Percentiles rank a stretch among this genome's conserved stretches.
These are phyloP conservation scores for fruit fly (Drosophila melanogaster) DNA, from an alignment of 1,140 invertebrate species.

Conservation along the genomic window DNA sequence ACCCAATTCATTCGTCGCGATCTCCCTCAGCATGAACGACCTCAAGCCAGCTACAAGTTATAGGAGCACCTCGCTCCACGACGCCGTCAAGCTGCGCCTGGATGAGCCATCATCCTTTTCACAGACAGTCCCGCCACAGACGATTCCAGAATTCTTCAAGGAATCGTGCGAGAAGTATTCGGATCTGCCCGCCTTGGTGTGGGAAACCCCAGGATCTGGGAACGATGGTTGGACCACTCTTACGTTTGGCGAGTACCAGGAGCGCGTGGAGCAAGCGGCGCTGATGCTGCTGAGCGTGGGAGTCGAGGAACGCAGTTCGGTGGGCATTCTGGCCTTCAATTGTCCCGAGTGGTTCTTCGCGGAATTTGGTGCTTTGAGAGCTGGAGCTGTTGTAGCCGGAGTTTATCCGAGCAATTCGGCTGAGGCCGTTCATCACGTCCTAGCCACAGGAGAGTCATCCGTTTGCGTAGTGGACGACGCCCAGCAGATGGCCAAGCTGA, in stretches of 20 bases:
- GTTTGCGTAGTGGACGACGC: constrained; percentile 95
- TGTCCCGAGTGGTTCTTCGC: constrained; percentile 95
- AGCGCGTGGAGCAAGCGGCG: constrained; percentile 89
- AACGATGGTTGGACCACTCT: constrained; percentile 86
- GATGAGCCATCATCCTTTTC: constrained; percentile 18
- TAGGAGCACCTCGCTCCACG: constrained; percentile 62
- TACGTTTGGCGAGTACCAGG: constrained; percentile 92
- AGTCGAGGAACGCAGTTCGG: constrained; percentile 90
- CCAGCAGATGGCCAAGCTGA: constrained; percentile 93
- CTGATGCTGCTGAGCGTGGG: constrained; percentile 94
- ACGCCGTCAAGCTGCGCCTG: constrained; percentile 59
- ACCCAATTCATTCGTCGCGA: constrained; percentile 43
- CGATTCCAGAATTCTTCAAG: constrained; percentile 58
- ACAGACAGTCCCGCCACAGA: constrained; percentile 23
- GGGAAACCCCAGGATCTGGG: constrained; percentile 84
- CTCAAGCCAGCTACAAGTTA: constrained; percentile 65
- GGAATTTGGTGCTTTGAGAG: constrained; percentile 93
- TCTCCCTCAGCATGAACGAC: constrained; percentile 55
- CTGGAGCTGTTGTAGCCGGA: constrained; percentile 94
- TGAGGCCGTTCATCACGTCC: constrained; percentile 92
- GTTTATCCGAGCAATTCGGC: constrained; percentile 96
- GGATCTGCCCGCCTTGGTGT: constrained; percentile 88
- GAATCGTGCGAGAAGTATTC: constrained; percentile 86
- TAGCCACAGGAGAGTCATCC: constrained; percentile 90
- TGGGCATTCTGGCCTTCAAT: constrained; percentile 96